Evolutionary conservation across 2,113 vertebrate species (phyloP).

Genomic region (Rhinoptilus africanus): DNA sequence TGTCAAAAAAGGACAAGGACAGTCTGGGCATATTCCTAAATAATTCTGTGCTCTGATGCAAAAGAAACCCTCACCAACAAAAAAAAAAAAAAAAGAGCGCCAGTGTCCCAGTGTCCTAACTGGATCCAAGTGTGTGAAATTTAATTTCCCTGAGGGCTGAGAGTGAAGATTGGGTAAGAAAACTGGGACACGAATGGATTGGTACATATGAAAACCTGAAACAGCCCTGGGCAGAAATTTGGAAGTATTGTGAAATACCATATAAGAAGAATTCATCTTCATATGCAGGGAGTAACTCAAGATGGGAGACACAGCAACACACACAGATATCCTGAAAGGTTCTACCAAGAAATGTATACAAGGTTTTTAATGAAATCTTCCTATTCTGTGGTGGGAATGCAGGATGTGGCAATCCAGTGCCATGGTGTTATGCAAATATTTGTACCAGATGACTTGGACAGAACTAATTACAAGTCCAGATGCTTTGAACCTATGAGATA

Average conservation of each 20-base stretch:
- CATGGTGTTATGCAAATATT: background rate
- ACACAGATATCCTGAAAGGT: background rate
- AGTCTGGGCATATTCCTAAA: background rate
- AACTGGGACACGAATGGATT: slow-evolving; percentile 58
- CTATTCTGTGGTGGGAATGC: background rate
- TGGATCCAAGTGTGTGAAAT: slow-evolving; percentile 60
- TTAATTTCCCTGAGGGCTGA: slow-evolving; percentile 59
- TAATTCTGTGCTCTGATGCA: background rate
- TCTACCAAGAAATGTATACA: background rate
- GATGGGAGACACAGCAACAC: background rate
- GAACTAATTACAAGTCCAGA: slow-evolving; percentile 9
- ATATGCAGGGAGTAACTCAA: slow-evolving; percentile 6
- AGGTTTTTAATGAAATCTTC: background rate
- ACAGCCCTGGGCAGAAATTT: slow-evolving; percentile 54
- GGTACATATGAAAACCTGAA: slow-evolving; percentile 60
- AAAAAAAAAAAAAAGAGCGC: background rate
- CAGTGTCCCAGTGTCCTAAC: slow-evolving; percentile 14
- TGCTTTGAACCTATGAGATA: slow-evolving; percentile 1
- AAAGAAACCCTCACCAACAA: background rate
- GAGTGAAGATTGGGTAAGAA: slow-evolving; percentile 59
- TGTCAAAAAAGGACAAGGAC: background rate
- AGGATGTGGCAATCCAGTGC: background rate
- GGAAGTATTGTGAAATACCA: slow-evolving; percentile 41
- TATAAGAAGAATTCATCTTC: slow-evolving; percentile 32
- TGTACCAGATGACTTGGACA: background rate